phyloP scores from a whole-genome alignment of 2,797 vertebrate genomes.

The Geotrypetes seraphini region DNA sequence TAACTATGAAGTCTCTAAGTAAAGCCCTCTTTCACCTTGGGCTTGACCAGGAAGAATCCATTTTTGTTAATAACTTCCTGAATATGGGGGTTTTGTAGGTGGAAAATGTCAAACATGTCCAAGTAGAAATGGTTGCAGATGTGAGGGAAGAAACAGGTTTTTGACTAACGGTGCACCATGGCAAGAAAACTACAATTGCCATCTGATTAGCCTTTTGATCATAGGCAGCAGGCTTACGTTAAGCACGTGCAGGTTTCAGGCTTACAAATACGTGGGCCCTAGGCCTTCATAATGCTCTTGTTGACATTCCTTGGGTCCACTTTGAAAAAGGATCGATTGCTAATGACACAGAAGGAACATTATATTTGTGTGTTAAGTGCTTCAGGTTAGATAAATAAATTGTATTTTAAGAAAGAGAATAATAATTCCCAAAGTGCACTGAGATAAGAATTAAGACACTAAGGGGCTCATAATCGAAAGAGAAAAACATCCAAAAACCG shows the following conservation, averaged over 20 bases:
- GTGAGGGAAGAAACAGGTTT: slow-evolving; percentile 57
- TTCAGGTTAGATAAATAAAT: no score
- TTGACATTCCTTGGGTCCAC: no score
- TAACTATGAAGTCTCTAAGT: slow-evolving; percentile 13
- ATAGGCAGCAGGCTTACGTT: slow-evolving; percentile 44
- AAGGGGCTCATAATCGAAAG: no score
- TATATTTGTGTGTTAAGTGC: no score
- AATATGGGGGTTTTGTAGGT: slow-evolving; percentile 56
- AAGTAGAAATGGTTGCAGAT: slow-evolving; percentile 71
- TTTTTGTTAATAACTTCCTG: slow-evolving; percentile 71
- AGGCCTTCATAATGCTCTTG: background rate
- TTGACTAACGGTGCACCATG: slow-evolving; percentile 57
- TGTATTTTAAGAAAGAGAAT: no score
- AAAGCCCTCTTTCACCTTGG: slow-evolving; percentile 33
- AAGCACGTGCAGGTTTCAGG: slow-evolving; percentile 22
- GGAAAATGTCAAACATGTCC: slow-evolving; percentile 58
- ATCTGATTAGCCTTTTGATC: slow-evolving; percentile 57
- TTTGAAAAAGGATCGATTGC: no score
- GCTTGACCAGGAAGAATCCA: slow-evolving; percentile 62
- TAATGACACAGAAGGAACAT: no score
- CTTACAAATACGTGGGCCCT: background rate
- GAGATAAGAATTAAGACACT: no score
- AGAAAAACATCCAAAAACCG: no score
- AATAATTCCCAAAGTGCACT: no score
- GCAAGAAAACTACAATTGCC: slow-evolving; percentile 64